Evolutionary conservation across 2,888 invertebrate species (phyloP).

Genomic region (Epinotia bilunana): DNA sequence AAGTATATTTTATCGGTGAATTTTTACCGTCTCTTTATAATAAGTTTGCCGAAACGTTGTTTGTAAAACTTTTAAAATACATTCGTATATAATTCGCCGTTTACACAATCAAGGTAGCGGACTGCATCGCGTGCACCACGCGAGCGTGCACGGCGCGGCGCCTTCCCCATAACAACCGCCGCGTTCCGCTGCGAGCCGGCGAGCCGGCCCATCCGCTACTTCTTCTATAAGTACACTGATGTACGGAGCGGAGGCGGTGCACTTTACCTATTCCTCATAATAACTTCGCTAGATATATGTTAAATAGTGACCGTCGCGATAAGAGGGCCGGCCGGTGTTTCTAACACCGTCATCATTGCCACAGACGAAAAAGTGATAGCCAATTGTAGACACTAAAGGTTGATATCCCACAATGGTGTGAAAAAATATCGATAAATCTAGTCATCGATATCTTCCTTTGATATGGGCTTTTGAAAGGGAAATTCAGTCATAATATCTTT

Average conservation of each 20-base stretch:
- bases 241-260: neutral
- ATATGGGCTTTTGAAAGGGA: too few relatives aligned
- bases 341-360: too few relatives aligned
- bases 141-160: slow-evolving; percentile 43
- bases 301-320: neutral
- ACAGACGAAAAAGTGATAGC: too few relatives aligned
- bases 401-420: too few relatives aligned
- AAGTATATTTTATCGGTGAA: too few relatives aligned
- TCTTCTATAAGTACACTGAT: slow-evolving; percentile 1
- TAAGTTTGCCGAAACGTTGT: slow-evolving; percentile 23
- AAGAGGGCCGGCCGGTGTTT: too few relatives aligned
- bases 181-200: slow-evolving; percentile 43
- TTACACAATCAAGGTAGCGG: slow-evolving; percentile 42
- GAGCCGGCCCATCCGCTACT: slow-evolving; percentile 27
- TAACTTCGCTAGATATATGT: neutral
- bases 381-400: too few relatives aligned
- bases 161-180: slow-evolving; percentile 45
- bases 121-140: slow-evolving; percentile 48
- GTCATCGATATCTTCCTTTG: too few relatives aligned
- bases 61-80: slow-evolving; percentile 42
- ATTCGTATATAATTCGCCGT: slow-evolving; percentile 40
- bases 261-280: neutral
- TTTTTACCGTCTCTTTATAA: slow-evolving; percentile 7
- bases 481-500: too few relatives aligned
- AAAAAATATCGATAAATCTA: too few relatives aligned